Base-by-base conservation (phyloP, 1,140 invertebrate species). In the Lordiphosa clarofinis region DNA sequence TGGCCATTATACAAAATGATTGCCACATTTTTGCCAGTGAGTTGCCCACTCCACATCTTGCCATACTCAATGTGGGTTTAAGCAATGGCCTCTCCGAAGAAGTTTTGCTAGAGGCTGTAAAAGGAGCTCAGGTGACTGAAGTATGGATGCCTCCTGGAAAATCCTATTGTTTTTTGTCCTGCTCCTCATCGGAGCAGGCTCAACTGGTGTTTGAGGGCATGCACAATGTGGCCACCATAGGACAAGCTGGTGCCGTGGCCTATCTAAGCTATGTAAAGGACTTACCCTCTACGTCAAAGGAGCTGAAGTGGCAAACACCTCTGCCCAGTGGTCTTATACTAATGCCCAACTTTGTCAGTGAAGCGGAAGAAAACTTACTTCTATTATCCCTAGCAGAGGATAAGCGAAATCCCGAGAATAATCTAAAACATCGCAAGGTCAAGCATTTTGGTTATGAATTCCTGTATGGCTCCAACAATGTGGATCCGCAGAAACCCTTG, bases 361-460 rank as follows among this genome's bases (percentile, higher is more conserved):
- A 90, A 58, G 90, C 93, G 43, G 94, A 97, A 90, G 96, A 97
- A 87, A 36, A 86, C 4, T 33, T 61, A n/a, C 89, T 97, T 1
- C 62, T 96, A 10, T 69, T 91, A 24, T 90, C 91, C 15, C 90
- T 96, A 68, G 87, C 92, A 65, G 43, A 9, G 7, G 56, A 62
- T 39, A 53, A 44, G 12, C n/a, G 46, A n/a, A n/a, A 5, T 13
- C 57, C 11, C n/a, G 89, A 91, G 5, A 87, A 73, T 53, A 89
- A 73, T 35, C 88, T 98, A 54, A 99, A 98, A 89, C 94, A 98
- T 81, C 90, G 97, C 40, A 91, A 92, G 90, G 97, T 98, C 0
- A 95, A 94, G 88, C 98, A 99, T 90, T 99, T 93, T 92, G 98
- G 98, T 0, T 99, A 94, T 89, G 95, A 97, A 88, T 99, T 99